Conservation (phyloP, 2,888 invertebrate species). For the Nymphalis urticae region DNA sequence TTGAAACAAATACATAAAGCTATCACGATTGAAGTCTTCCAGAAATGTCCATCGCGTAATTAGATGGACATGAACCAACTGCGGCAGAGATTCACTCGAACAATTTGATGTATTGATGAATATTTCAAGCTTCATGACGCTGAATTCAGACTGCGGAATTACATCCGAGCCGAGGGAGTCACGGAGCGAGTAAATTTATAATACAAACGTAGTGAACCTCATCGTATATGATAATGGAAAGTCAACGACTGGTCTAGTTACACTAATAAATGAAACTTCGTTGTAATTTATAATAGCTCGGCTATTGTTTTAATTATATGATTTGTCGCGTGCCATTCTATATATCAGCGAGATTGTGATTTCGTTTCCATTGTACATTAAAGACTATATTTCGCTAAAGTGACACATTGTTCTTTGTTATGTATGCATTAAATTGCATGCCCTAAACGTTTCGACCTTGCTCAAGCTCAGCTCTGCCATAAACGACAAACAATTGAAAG, state of each 20-base stretch:
- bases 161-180: slow-evolving; percentile 45
- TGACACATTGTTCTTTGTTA: slow-evolving; percentile 49
- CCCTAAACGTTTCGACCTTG: slow-evolving; percentile 68
- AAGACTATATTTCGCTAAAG: slow-evolving; percentile 25
- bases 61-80: slow-evolving; percentile 52
- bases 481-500: slow-evolving; percentile 71
- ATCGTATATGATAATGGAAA: slow-evolving; percentile 70
- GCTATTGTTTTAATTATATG: slow-evolving; percentile 39
- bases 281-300: slow-evolving; percentile 39
- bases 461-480: slow-evolving; percentile 51
- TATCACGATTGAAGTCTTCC: slow-evolving; percentile 49
- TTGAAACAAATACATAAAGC: slow-evolving; percentile 35
- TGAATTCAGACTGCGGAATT: slow-evolving; percentile 49
- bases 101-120: slow-evolving; percentile 54
- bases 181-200: slow-evolving; percentile 62
- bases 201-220: slow-evolving; percentile 57
- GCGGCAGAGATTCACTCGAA: slow-evolving; percentile 38
- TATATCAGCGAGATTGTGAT: slow-evolving; percentile 17
- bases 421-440: slow-evolving; percentile 57
- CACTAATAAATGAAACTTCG: slow-evolving; percentile 51
- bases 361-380: slow-evolving; percentile 5
- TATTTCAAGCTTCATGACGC: slow-evolving; percentile 47
- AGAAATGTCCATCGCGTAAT: slow-evolving; percentile 49
- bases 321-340: slow-evolving; percentile 33
- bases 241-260: slow-evolving; percentile 56